phyloP scores from a whole-genome alignment of 2,797 vertebrate species.

The Bovichtus diacanthus region DNA sequence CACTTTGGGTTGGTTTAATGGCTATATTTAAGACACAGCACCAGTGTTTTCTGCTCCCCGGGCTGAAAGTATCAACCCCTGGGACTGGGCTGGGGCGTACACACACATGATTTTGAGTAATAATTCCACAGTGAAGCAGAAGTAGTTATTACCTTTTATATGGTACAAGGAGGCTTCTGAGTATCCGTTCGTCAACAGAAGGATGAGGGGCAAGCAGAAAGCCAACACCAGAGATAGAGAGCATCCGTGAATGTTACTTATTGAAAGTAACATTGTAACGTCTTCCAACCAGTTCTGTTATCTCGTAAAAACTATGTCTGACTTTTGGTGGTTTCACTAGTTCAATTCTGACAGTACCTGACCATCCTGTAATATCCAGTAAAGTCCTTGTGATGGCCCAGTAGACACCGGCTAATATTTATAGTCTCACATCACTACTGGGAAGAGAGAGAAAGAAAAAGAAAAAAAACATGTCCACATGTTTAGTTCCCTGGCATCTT shows the following conservation, averaged over 20 bases:
- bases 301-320: background rate
- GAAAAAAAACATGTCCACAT: slow-evolving; percentile 31
- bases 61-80: background rate
- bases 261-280: slow-evolving; percentile 44
- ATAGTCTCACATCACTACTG: slow-evolving; percentile 58
- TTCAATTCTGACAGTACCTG: slow-evolving; percentile 9
- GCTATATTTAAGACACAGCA: slow-evolving; percentile 9
- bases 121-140: background rate
- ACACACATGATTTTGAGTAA: slow-evolving; percentile 12
- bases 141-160: slow-evolving; percentile 68
- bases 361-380: slow-evolving; percentile 29
- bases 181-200: slow-evolving; percentile 47
- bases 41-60: slow-evolving; percentile 22
- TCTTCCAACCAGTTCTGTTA: background rate
- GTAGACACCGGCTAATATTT: slow-evolving; percentile 62
- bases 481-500: slow-evolving; percentile 53
- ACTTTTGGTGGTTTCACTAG: background rate
- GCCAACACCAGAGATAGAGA: slow-evolving; percentile 29
- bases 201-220: slow-evolving; percentile 35
- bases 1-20: slow-evolving; percentile 26
- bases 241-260: slow-evolving; percentile 6
- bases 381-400: slow-evolving; percentile 38
- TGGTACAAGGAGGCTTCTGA: slow-evolving; percentile 74
- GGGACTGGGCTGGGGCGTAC: background rate
- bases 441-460: slow-evolving; percentile 9